These are phyloP conservation scores for Cephus runcator DNA, from an alignment of 2,888 invertebrate species.

Conservation along the genomic window DNA sequence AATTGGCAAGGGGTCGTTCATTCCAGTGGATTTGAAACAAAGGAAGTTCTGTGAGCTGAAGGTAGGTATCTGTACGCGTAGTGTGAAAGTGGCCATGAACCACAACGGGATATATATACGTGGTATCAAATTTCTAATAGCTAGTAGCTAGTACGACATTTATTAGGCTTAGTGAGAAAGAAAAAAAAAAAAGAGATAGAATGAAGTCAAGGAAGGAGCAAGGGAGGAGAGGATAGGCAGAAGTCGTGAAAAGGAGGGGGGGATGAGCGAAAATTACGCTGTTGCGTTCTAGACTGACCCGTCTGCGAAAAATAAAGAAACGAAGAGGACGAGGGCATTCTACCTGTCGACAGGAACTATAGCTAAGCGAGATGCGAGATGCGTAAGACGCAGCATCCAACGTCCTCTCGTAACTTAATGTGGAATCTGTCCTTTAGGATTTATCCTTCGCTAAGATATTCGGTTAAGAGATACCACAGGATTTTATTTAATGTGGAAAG, in stretches of 20 bases:
- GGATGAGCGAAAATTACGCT: constrained; percentile 37
- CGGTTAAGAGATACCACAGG: neutral
- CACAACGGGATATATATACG: neutral
- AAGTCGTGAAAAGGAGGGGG: neutral
- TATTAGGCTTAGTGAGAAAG: neutral
- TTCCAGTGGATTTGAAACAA: neutral
- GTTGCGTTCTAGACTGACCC: constrained; percentile 3
- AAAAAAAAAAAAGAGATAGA: neutral
- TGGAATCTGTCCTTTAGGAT: neutral
- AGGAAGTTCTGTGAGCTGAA: neutral
- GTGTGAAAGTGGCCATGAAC: neutral
- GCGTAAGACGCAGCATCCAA: neutral
- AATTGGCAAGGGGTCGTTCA: neutral
- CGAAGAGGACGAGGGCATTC: neutral
- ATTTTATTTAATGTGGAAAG: neutral
- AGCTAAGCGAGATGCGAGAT: neutral
- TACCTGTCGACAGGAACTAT: neutral
- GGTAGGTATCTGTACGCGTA: neutral
- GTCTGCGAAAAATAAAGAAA: constrained; percentile 16
- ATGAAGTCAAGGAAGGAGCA: constrained; percentile 3
- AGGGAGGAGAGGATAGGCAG: neutral
- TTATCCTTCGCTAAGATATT: neutral
- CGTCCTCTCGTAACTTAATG: neutral
- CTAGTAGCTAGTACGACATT: neutral
- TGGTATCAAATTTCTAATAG: neutral